Base-by-base conservation (phyloP, 2,888 invertebrate genomes). In the Lithophane leautieri region DNA sequence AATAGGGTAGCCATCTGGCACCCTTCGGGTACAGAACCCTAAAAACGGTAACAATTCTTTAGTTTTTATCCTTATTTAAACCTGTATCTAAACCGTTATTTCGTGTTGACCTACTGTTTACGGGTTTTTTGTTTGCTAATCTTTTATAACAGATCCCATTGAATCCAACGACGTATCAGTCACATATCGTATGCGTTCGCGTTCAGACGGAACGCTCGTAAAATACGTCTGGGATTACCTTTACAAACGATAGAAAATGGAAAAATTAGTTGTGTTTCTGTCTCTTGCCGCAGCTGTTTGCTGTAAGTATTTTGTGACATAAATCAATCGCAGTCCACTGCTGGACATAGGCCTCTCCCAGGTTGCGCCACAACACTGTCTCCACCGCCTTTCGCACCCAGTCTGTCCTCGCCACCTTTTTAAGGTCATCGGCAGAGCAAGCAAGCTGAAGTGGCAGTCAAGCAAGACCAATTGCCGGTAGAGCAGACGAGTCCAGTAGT, bases 91-190 rank as follows among this genome's bases (percentile, higher is more conserved):
- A 54, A 54, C 25, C 78, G 58, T 62, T 75, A 75, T 50, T 28
- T 56, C 16, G 7, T 14, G 44, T 86, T 79, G 25, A 68, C 67
- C 73, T 87, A 70, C 88, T 86, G 81, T 1, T 52, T 14, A 58
- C 1, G 4, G n/a, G 61, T 68, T 54, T 67, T 74, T 67, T 34
- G 19, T 42, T 58, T 25, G 62, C 19, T 70, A 75, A 79, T 86
- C 84, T 87, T 75, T 78, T 78, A 70, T 83, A 78, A 77, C 62
- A 69, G 70, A 67, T 81, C 73, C 72, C 58, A 86, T 79, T 81
- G 73, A 74, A 76, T 71, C 67, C 54, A 56, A 58, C 79, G 67
- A 72, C 54, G 60, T 77, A 74, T 67, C 82, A 87, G 86, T 87
- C 50, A 52, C 83, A 69, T 60, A 76, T 76, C 77, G 73, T 56